A percentile compares a stretch with the other conserved stretches of the same genome.
Evolutionary conservation across 2,888 invertebrate species (phyloP).

Genomic region (Amblyjoppa fuscipennis): DNA sequence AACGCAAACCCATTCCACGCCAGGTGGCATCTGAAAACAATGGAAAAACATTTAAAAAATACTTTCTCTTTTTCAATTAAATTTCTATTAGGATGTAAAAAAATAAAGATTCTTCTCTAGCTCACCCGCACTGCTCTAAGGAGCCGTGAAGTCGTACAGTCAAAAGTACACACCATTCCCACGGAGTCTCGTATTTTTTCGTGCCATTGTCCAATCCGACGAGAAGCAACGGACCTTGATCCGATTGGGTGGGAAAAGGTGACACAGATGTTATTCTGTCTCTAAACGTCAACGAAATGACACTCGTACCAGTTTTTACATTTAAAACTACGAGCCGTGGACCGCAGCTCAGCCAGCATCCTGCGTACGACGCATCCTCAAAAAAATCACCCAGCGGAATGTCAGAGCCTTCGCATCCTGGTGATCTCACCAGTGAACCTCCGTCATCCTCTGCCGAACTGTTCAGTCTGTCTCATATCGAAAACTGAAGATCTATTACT

Average conservation of each 20-base stretch:
- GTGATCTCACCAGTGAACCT: conserved; percentile 59
- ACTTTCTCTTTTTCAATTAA: no score
- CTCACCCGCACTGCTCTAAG: no score
- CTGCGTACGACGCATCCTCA: conserved; percentile 86
- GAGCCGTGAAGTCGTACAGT: no score
- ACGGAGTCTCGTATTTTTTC: conserved; percentile 67
- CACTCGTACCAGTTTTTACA: conserved; percentile 88
- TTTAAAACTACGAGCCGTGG: conserved; percentile 83
- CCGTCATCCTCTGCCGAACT: conserved; percentile 70
- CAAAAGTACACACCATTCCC: no score
- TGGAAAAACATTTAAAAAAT: no score
- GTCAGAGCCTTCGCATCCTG: conserved; percentile 38
- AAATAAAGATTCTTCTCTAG: no score
- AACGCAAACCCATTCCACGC: no score
- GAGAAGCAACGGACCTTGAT: conserved; percentile 87
- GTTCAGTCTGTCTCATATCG: neutral
- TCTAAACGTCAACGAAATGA: conserved; percentile 92
- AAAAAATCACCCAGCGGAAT: conserved; percentile 88
- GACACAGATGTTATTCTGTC: conserved; percentile 89
- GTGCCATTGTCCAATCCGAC: conserved; percentile 89
- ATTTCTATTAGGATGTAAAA: no score
- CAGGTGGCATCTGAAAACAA: no score
- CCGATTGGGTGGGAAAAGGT: conserved; percentile 87
- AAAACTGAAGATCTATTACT: no score
- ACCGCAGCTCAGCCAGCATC: conserved; percentile 85